Conservation (phyloP, 2,888 invertebrate species). For the Drosophila tripunctata region DNA sequence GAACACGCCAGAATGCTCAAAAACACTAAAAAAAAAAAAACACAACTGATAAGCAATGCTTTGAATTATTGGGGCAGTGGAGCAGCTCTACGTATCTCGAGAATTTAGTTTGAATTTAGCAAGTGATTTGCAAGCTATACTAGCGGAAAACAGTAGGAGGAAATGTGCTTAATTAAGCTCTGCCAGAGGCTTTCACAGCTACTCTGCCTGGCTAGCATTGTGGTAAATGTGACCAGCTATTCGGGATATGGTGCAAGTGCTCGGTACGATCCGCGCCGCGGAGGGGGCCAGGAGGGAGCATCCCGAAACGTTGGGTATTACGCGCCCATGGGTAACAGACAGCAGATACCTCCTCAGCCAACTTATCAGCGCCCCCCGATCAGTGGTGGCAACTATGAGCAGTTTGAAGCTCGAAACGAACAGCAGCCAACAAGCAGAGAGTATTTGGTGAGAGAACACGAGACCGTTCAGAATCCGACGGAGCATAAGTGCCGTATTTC, state of each 20-base stretch:
- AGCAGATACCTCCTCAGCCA: conserved; percentile 19
- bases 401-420: neutral
- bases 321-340: conserved; percentile 20
- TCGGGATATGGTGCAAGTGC: conserved; percentile 51
- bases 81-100: conserved; percentile 31
- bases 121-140: conserved; percentile 44
- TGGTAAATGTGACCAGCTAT: conserved; percentile 24
- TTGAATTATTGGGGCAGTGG: conserved; percentile 38
- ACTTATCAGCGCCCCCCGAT: conserved; percentile 31
- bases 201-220: conserved; percentile 15
- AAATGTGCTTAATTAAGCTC: conserved; percentile 32
- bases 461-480: conserved; percentile 27
- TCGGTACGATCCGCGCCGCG: conserved; percentile 19
- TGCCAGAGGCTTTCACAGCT: conserved; percentile 22
- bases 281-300: conserved; percentile 19
- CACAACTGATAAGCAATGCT: conserved; percentile 60
- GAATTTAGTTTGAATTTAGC: conserved; percentile 58
- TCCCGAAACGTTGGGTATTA: conserved; percentile 8
- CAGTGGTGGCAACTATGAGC: conserved; percentile 23
- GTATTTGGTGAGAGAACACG: conserved; percentile 44
- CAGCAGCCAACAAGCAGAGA: conserved; percentile 40
- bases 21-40: conserved; percentile 12
- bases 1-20: conserved; percentile 14
- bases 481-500: conserved; percentile 76
- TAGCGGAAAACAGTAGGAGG: neutral